A percentile compares a stretch with the other conserved stretches of the same genome.
Conservation (phyloP, 2,888 invertebrate species). For the Leptinotarsa haldemani region DNA sequence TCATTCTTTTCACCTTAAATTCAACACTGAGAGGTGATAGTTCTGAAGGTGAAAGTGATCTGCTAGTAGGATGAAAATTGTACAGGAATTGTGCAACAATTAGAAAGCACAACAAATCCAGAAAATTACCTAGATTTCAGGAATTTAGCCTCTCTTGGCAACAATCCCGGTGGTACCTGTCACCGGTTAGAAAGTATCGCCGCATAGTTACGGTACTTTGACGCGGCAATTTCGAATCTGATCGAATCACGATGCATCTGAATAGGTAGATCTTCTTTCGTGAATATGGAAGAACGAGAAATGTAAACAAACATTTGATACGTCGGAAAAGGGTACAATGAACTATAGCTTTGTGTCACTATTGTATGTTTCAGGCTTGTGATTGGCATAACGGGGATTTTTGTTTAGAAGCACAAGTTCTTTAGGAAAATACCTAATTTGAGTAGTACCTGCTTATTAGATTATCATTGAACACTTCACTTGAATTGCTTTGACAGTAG, state of each 20-base stretch:
- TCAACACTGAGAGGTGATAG: too few species aligned
- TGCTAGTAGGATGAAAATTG: too few species aligned
- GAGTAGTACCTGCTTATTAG: too few species aligned
- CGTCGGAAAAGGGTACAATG: not conserved
- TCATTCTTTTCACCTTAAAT: too few species aligned
- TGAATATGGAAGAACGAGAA: not conserved
- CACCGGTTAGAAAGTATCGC: constrained; percentile 47
- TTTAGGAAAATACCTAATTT: too few species aligned
- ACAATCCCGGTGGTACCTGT: not conserved
- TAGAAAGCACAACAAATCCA: not conserved
- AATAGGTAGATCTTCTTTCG: not conserved
- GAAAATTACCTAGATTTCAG: not conserved
- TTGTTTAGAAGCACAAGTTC: not conserved
- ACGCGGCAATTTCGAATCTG: constrained; percentile 39
- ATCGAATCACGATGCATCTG: not conserved
- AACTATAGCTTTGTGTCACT: not conserved
- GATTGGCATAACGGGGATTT: not conserved
- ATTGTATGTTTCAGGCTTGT: not conserved
- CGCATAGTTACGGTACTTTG: constrained; percentile 37
- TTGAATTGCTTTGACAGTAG: too few species aligned
- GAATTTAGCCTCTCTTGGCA: not conserved
- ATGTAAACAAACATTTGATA: not conserved
- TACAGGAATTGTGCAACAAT: too few species aligned
- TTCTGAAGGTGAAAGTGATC: too few species aligned
- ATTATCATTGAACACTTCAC: too few species aligned